A percentile compares a stretch with the other conserved stretches of the same genome.
phyloP scores from a whole-genome alignment of 1,140 invertebrate genomes.

The Ganaspis sp. region DNA sequence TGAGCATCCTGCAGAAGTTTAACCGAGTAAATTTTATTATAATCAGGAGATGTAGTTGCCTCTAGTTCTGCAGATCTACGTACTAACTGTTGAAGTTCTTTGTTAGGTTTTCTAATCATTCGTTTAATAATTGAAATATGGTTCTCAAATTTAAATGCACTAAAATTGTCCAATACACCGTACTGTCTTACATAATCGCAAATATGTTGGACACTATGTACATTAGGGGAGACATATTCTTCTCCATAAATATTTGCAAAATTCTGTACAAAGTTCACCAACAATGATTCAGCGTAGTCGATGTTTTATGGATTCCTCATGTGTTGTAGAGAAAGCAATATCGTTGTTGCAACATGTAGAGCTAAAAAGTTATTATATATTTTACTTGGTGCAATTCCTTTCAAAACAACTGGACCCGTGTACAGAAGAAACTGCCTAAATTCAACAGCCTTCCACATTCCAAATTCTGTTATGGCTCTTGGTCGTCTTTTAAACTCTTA shows the following conservation, averaged over 20 bases:
- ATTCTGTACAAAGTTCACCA: conserved; percentile 31
- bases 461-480: conserved; percentile 35
- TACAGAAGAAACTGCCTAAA: conserved; percentile 44
- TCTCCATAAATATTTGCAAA: too few relatives aligned
- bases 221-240: conserved; percentile 44
- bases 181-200: conserved; percentile 61
- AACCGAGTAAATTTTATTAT: too few relatives aligned
- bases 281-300: conserved; percentile 35
- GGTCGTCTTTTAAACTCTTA: conserved; percentile 27
- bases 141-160: conserved; percentile 70
- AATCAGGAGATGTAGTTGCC: too few relatives aligned
- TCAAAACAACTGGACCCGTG: conserved; percentile 37
- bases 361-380: conserved; percentile 39
- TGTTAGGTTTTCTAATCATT: conserved; percentile 19
- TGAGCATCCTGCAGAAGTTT: too few relatives aligned
- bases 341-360: too few relatives aligned
- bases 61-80: conserved; percentile 1
- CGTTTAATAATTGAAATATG: conserved; percentile 21
- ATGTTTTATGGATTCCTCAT: not conserved
- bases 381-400: not conserved
- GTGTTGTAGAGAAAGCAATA: not conserved
- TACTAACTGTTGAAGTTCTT: conserved; percentile 34
- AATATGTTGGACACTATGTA: conserved; percentile 59
- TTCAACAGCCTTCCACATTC: conserved; percentile 45
- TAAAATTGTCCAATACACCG: too few relatives aligned